Conservation (phyloP, 1,140 invertebrate genomes). For the Physella acuta region DNA sequence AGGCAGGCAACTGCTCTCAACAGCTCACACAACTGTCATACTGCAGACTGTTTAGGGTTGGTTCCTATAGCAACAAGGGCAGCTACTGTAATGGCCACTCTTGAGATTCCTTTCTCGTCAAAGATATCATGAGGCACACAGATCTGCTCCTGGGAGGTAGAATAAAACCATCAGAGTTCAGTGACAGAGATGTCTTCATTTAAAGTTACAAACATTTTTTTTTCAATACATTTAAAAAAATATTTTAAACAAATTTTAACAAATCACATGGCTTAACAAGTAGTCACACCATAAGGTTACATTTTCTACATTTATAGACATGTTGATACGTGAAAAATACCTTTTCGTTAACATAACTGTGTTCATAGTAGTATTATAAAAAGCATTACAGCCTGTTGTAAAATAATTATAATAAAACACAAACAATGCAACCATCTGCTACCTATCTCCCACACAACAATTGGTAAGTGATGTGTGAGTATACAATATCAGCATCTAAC, state of each 20-base stretch:
- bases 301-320: too few species aligned
- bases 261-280: background rate
- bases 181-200: background rate
- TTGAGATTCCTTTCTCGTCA: slow-evolving; percentile 44
- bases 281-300: too few species aligned
- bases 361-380: too few species aligned
- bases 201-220: background rate
- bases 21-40: slow-evolving; percentile 44
- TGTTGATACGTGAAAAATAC: too few species aligned
- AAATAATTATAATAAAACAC: too few species aligned
- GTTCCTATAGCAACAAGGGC: slow-evolving; percentile 43
- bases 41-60: slow-evolving; percentile 44
- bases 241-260: background rate
- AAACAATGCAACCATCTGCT: too few species aligned
- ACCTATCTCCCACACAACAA: too few species aligned
- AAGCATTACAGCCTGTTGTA: too few species aligned
- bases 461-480: too few species aligned
- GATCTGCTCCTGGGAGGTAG: slow-evolving; percentile 38
- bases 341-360: too few species aligned
- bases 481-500: too few species aligned
- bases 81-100: slow-evolving; percentile 43
- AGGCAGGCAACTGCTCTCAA: slow-evolving; percentile 37
- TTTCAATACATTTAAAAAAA: background rate
- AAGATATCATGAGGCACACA: slow-evolving; percentile 47
- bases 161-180: background rate